Conservation (phyloP, 2,113 vertebrate genomes). For the Cairina moschata region DNA sequence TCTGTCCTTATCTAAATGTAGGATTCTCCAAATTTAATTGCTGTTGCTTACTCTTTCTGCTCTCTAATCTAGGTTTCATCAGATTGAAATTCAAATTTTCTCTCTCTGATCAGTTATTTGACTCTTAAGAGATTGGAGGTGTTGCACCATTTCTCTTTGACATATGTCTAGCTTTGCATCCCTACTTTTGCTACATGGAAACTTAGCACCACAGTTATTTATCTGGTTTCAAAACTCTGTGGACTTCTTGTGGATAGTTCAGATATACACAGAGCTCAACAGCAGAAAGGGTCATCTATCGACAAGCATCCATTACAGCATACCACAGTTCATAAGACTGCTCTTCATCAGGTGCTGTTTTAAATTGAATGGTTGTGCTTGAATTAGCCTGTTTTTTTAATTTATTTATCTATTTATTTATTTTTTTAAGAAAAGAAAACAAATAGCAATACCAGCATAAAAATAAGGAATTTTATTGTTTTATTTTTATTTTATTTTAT, state of each 20-base stretch:
- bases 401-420: no score
- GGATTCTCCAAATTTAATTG: not conserved
- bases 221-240: not conserved
- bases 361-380: slow-evolving; percentile 6
- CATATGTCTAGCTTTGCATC: not conserved
- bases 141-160: not conserved
- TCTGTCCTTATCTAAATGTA: not conserved
- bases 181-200: not conserved
- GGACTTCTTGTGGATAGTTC: not conserved
- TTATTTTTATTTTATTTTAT: not conserved
- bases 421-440: slow-evolving; percentile 6
- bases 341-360: not conserved
- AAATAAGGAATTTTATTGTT: not conserved
- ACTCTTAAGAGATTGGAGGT: not conserved
- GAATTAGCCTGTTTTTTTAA: not conserved
- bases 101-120: not conserved
- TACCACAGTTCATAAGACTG: not conserved
- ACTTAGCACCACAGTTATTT: not conserved
- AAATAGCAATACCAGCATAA: not conserved
- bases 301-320: slow-evolving; percentile 12
- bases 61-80: not conserved
- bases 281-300: not conserved
- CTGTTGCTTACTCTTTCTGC: not conserved
- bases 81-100: not conserved
- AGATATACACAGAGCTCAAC: not conserved